These are phyloP conservation scores for Megaceryle torquata DNA, from an alignment of 2,113 vertebrate genomes.

Conservation along the genomic window DNA sequence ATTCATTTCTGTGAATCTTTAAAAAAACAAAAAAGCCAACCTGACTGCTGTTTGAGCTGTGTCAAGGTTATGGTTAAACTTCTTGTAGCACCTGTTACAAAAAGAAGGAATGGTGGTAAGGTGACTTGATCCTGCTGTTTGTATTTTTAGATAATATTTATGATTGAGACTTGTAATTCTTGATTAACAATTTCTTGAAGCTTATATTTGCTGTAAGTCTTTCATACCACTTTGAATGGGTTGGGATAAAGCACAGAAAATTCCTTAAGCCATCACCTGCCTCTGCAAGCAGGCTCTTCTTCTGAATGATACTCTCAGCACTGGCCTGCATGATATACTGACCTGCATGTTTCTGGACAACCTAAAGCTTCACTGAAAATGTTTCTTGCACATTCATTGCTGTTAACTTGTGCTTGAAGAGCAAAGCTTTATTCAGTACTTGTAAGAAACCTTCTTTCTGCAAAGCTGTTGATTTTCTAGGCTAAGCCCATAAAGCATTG, in stretches of 20 bases:
- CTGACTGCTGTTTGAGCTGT: not conserved
- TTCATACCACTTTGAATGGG: not conserved
- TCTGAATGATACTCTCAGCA: conserved; percentile 17
- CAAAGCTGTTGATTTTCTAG: conserved; percentile 43
- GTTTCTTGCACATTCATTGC: conserved; percentile 19
- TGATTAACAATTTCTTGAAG: not conserved
- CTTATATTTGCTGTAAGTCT: not conserved
- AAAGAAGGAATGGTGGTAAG: not conserved
- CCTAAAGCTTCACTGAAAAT: conserved; percentile 54
- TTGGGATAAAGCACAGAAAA: conserved; percentile 65
- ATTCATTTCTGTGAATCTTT: not conserved
- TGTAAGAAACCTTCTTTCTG: conserved; percentile 78
- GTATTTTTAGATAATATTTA: not conserved
- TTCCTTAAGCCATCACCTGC: conserved; percentile 75
- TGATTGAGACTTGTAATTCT: not conserved
- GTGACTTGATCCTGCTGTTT: not conserved
- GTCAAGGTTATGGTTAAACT: not conserved
- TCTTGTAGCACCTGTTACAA: not conserved
- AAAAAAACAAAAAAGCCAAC: not conserved
- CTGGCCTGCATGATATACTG: conserved; percentile 74
- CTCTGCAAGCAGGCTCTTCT: conserved; percentile 75
- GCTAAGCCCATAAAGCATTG: not conserved
- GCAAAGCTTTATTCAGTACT: conserved; percentile 69
- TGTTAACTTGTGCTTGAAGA: conserved; percentile 42
- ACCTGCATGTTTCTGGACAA: conserved; percentile 67